phyloP scores from a whole-genome alignment of 2,113 vertebrate genomes.

The Cinclus cinclus region DNA sequence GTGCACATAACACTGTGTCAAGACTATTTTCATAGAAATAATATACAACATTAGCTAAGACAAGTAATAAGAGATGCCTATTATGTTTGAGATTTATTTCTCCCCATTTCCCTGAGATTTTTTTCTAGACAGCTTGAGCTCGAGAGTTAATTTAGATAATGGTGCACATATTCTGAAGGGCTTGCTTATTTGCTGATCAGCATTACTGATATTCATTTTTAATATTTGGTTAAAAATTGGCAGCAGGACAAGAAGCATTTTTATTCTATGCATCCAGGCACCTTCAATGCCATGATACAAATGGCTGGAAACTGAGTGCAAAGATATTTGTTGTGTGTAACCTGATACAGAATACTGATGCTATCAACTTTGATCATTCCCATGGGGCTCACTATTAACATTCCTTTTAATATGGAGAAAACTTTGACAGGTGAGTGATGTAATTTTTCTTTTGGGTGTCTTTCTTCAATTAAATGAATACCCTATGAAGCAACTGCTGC shows the following conservation, averaged over 20 bases:
- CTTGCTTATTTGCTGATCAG: background rate
- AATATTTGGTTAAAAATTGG: background rate
- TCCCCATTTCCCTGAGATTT: background rate
- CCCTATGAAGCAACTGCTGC: background rate
- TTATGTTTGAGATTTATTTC: background rate
- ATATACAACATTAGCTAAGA: background rate
- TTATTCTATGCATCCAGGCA: background rate
- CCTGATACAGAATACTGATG: background rate
- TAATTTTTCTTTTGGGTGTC: background rate
- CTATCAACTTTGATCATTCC: background rate
- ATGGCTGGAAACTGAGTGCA: background rate
- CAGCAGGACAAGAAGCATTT: background rate
- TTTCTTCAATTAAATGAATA: background rate
- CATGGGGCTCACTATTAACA: background rate
- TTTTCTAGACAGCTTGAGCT: background rate
- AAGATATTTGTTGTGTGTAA: background rate
- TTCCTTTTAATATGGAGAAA: background rate
- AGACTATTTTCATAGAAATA: background rate
- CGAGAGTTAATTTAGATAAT: background rate
- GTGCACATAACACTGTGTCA: background rate
- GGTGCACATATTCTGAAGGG: background rate
- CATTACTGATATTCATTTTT: background rate
- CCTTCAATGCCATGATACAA: accelerated
- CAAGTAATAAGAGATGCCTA: background rate
- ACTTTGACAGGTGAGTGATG: background rate